phyloP scores from a whole-genome alignment of 2,888 invertebrate genomes.

The Drosophila paucipuncta region DNA sequence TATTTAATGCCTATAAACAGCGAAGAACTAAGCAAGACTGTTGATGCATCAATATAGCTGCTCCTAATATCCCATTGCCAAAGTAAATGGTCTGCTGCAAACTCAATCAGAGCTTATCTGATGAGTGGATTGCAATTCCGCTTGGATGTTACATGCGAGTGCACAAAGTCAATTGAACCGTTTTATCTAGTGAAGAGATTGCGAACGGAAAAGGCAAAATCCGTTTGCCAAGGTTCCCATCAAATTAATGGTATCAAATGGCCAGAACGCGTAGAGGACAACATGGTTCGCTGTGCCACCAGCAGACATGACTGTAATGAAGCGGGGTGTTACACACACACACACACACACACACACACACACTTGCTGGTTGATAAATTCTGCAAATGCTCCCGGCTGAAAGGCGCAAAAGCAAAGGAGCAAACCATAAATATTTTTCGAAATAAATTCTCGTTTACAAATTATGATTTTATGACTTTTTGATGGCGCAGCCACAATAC shows the following conservation, averaged over 20 bases:
- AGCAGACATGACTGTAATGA: slow-evolving; percentile 66
- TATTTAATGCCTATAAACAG: not conserved
- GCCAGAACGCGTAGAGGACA: slow-evolving; percentile 25
- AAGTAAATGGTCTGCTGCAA: slow-evolving; percentile 2
- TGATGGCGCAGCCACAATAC: slow-evolving; percentile 74
- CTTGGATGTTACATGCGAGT: slow-evolving; percentile 30
- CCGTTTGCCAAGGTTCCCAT: slow-evolving; percentile 52
- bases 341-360: slow-evolving; percentile 10
- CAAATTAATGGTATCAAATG: slow-evolving; percentile 56
- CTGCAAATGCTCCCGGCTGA: slow-evolving; percentile 55
- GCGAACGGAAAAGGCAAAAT: slow-evolving; percentile 29
- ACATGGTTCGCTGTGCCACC: slow-evolving; percentile 49
- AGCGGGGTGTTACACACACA: slow-evolving; percentile 37
- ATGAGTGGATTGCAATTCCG: slow-evolving; percentile 14
- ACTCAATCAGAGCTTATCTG: slow-evolving; percentile 6
- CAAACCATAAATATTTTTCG: slow-evolving; percentile 78
- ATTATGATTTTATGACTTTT: slow-evolving; percentile 83
- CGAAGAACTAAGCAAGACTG: not conserved
- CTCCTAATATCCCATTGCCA: not conserved
- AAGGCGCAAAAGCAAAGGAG: slow-evolving; percentile 52
- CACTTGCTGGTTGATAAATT: slow-evolving; percentile 43
- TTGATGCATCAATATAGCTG: not conserved
- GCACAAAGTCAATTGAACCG: slow-evolving; percentile 58
- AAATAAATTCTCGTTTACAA: slow-evolving; percentile 83
- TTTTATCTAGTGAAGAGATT: slow-evolving; percentile 51